These are phyloP conservation scores for Cryptocephalus moraei DNA, from an alignment of 2,888 invertebrate species.

Conservation along the genomic window DNA sequence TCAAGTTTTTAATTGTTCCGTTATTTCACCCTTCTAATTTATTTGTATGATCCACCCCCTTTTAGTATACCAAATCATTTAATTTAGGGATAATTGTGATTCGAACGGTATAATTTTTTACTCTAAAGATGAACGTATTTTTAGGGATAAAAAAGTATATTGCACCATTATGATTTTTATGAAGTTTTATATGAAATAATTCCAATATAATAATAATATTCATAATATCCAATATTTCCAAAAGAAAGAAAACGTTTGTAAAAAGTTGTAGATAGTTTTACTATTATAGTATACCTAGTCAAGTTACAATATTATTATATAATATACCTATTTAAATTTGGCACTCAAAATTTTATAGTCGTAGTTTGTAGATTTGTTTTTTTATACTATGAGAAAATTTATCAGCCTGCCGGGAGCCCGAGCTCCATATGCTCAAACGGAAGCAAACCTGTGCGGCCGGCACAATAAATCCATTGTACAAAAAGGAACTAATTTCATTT, in stretches of 20 bases:
- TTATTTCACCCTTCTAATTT: conserved; percentile 2
- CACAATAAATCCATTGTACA: too few species aligned
- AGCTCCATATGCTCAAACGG: too few species aligned
- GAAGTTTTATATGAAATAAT: background rate
- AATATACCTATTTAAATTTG: conserved; percentile 22
- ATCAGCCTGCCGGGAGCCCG: too few species aligned
- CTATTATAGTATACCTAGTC: conserved; percentile 29
- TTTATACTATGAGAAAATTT: conserved; percentile 3
- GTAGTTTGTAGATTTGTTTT: conserved; percentile 7
- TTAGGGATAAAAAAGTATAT: conserved; percentile 10
- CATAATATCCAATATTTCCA: conserved; percentile 19
- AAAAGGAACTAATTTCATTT: too few species aligned
- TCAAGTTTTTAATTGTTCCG: conserved; percentile 18
- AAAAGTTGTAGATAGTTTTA: conserved; percentile 32
- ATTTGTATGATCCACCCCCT: background rate
- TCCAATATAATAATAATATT: conserved; percentile 13
- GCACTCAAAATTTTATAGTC: conserved; percentile 26
- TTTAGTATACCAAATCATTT: too few species aligned
- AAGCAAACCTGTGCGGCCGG: too few species aligned
- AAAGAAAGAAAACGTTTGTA: conserved; percentile 18
- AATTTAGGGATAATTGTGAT: too few species aligned
- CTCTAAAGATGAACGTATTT: too few species aligned
- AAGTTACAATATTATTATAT: conserved; percentile 24
- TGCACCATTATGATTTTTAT: conserved; percentile 4
- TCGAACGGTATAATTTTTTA: too few species aligned